Conservation (phyloP, 2,888 invertebrate species). For the Eucera pruinosa region DNA sequence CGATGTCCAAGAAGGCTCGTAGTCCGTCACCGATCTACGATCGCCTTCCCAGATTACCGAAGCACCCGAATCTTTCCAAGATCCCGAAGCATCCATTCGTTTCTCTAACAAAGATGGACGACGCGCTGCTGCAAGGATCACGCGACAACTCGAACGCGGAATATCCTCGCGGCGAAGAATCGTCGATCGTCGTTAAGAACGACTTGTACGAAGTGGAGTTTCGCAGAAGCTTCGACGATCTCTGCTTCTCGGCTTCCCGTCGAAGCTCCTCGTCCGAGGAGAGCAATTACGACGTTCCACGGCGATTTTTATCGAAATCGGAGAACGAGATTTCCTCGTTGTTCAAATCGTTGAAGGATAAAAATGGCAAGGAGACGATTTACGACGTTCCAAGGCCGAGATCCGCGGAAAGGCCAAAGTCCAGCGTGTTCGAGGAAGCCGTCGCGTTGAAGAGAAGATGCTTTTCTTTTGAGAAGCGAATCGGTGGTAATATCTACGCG, state of each 20-base stretch:
- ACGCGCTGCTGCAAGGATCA: neutral
- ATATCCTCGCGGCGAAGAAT: neutral
- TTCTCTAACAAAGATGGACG: conserved; percentile 48
- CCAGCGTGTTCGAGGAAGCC: conserved; percentile 70
- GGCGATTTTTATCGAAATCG: conserved; percentile 63
- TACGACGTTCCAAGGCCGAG: conserved; percentile 68
- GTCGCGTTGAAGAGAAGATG: conserved; percentile 63
- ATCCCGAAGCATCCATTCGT: conserved; percentile 70
- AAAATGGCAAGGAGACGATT: conserved; percentile 26
- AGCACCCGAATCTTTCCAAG: conserved; percentile 41
- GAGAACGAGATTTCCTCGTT: conserved; percentile 55
- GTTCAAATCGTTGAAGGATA: no score
- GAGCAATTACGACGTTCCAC: conserved; percentile 66
- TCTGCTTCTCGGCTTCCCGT: neutral
- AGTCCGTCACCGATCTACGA: neutral
- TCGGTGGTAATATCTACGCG: conserved; percentile 47
- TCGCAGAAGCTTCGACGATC: conserved; percentile 35
- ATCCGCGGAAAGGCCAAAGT: conserved; percentile 56
- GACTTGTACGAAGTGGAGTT: conserved; percentile 63
- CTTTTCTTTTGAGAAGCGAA: neutral
- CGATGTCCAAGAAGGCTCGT: neutral
- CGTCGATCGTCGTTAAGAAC: conserved; percentile 34
- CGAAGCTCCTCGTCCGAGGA: conserved; percentile 29
- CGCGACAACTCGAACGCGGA: neutral
- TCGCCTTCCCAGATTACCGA: neutral